Base-by-base conservation (phyloP, 2,888 invertebrate species). In the Rhagium mordax region DNA sequence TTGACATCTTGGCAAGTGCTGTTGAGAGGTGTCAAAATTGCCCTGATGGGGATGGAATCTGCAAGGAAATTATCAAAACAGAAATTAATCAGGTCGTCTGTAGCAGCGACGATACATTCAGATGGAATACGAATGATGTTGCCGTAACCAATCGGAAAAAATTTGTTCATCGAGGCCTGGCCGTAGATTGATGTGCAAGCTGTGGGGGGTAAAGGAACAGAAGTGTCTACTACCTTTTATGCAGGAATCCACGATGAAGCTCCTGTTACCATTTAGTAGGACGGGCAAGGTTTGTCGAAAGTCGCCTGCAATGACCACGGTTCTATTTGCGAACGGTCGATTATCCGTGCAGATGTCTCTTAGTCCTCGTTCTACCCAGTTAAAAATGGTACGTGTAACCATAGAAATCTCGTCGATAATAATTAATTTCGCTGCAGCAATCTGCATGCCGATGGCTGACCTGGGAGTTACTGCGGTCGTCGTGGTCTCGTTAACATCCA, bases 241-340 rank as follows among this genome's bases (percentile, higher is more conserved):
- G 55, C 41, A 75, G 2, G 60, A 67, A 51, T 74, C 67, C 21
- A 75, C 60, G 18, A 71, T 71, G 20, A 60, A 61, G 24, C 66
- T 65, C 16, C 74, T 60, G 29, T 74, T 71, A 13, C 67, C 70
- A 60, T 62, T 10, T n/a, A 60, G 59, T 10, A 75, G 55, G 27
- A 74, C 68, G 21, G 75, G 75, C 16, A 75, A 49, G 15, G 57
- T 75, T 70, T 73, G 72, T 4, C 75, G 55, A 20, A 71, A 74
- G 20, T 75, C 75, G 47, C 75, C 73, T 0, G 65, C 64, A 1
- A 74, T 41, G 16, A 75, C 13, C 8, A 75, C 29, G n/a, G 60
- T 29, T 48, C 41, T 48, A 6, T 70, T 69, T 10, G 66, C 75
- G 51, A 75, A 71, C 3, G 71, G 70, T 53, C 27, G 10, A 6